phyloP scores from a whole-genome alignment of 2,888 invertebrate species.

The Apodemia hepburni region DNA sequence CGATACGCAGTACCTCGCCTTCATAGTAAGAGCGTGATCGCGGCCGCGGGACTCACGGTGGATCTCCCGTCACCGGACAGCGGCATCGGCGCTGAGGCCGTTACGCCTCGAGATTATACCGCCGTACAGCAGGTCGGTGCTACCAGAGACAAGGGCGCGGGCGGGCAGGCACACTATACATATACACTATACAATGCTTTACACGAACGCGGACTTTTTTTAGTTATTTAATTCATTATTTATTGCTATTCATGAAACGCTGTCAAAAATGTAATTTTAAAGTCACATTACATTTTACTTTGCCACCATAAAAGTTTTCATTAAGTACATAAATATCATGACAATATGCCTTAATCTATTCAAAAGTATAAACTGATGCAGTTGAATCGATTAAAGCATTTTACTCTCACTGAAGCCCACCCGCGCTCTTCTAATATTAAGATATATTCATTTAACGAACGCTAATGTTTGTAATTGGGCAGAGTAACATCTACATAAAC shows the following conservation, averaged over 20 bases:
- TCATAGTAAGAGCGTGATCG: constrained; percentile 86
- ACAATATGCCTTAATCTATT: constrained; percentile 19
- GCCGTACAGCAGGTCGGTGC: constrained; percentile 92
- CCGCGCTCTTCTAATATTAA: constrained; percentile 49
- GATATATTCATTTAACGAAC: constrained; percentile 6
- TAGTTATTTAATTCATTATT: constrained; percentile 11
- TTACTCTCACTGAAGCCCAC: constrained; percentile 54
- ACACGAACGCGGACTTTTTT: not conserved
- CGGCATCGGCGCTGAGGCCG: constrained; percentile 96
- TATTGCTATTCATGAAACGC: constrained; percentile 7
- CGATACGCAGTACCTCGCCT: constrained; percentile 85
- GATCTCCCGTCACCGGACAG: constrained; percentile 97
- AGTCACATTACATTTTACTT: constrained; percentile 2
- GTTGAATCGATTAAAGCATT: constrained; percentile 18
- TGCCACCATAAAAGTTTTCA: constrained; percentile 8
- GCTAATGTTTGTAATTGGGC: constrained; percentile 10
- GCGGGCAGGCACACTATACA: constrained; percentile 54
- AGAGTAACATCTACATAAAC: constrained; percentile 1
- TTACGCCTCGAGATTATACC: constrained; percentile 94
- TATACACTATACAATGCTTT: constrained; percentile 36
- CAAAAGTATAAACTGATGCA: not conserved
- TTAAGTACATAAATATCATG: constrained; percentile 19
- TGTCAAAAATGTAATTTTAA: constrained; percentile 2
- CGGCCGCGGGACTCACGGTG: constrained; percentile 91
- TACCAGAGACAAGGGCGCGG: constrained; percentile 54